These are phyloP conservation scores for Globodera ellingtonae DNA, from an alignment of 1,140 invertebrate genomes.

Conservation along the genomic window DNA sequence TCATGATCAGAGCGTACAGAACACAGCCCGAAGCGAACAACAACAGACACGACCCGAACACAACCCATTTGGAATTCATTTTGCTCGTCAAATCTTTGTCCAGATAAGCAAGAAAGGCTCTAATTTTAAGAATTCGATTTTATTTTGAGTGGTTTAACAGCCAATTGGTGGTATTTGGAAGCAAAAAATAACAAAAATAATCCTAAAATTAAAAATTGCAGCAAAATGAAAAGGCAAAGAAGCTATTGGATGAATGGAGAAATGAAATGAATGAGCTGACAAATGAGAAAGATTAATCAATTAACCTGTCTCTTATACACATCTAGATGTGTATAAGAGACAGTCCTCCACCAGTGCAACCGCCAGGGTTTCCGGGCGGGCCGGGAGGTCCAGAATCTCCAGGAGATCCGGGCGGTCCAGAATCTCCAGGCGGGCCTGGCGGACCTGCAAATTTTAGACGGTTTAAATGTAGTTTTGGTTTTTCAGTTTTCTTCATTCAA, in stretches of 20 bases:
- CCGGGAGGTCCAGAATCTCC: constrained; percentile 36
- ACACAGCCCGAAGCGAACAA: neutral
- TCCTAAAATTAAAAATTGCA: neutral
- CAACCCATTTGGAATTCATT: neutral
- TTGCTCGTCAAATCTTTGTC: neutral
- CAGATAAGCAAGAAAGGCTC: no score
- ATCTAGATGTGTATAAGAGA: no score
- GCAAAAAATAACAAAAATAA: no score
- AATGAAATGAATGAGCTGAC: no score
- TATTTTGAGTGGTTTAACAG: no score
- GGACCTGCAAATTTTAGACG: constrained; percentile 21
- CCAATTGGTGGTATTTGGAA: no score
- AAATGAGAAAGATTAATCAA: no score
- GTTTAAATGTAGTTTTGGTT: neutral
- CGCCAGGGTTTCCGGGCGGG: constrained; percentile 33
- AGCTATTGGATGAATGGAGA: neutral
- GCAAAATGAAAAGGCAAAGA: neutral
- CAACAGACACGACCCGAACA: neutral
- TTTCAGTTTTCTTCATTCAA: neutral
- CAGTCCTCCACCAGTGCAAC: constrained; percentile 8
- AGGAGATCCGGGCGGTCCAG: constrained; percentile 37
- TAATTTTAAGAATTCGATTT: neutral
- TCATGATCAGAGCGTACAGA: neutral
- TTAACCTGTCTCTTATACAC: no score
- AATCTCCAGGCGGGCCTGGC: constrained; percentile 32